Evolutionary conservation across 2,113 vertebrate genomes (phyloP), one percentile per base, ranked within the genome.

Genomic region (Sisor rabdophorus): DNA sequence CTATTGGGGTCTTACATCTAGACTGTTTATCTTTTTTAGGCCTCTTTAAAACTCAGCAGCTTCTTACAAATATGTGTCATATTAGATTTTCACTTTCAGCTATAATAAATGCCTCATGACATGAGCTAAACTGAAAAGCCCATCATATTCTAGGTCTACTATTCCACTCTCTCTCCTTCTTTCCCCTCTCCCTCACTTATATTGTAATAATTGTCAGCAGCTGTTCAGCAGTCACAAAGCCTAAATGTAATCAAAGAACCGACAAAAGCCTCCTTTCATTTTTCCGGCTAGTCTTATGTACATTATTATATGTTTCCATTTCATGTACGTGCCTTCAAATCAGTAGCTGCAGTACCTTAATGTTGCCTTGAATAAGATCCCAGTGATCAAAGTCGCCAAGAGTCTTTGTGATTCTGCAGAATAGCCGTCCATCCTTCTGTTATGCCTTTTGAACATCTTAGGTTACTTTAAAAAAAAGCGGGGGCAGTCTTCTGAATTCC

Each of bases 271-370:
- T 72, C 54, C 80, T 79, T 79, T 82, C 77, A 82, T 82, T 36
- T 79, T 68, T 78, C 59, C 24, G 80, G 58, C 74, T 82, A 68
- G 77, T 77, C 76, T 82, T 73, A 77, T 85, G 82, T 84, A 84
- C 77, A 79, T 85, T 85, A 84, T 85, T 82, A 84, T 74, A 79
- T 70, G 79, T 77, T 84, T 82, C 77, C 74, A 80, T 84, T 84
- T 84, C 71, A 74, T 76, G 79, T 75, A 70, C 58, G 61, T 58
- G 71, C 73, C 79, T 77, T 81, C 74, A 75, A 80, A 78, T 82
- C 60, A 76, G 76, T 36, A 53, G 73, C 59, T 71, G 48, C 64
- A 13, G 56, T 74, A 52, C 76, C 22, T 63, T 80, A 82, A 84
- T 82, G 82, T 84, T 48, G 26, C 71, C 77, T 64, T 79, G 82